Evolutionary conservation across 2,113 vertebrate species (phyloP).

Genomic region (Corythoichthys intestinalis): DNA sequence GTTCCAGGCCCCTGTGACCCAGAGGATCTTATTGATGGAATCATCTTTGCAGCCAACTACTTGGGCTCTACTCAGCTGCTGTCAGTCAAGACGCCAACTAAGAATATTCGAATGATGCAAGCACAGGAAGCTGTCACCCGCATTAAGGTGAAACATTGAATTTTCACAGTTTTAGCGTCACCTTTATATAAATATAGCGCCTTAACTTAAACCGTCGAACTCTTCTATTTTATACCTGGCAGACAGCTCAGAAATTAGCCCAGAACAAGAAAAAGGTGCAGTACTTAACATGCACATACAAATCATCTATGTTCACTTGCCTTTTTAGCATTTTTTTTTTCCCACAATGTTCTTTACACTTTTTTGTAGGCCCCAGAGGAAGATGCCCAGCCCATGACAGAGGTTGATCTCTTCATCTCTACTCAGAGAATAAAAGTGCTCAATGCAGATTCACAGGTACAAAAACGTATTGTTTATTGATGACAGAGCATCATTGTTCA

Average conservation of each 20-base stretch:
- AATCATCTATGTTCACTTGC: background rate
- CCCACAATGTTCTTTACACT: background rate
- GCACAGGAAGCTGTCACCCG: conserved; percentile 95
- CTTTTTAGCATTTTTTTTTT: background rate
- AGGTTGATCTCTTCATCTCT: conserved; percentile 98
- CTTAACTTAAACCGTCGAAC: conserved; percentile 70
- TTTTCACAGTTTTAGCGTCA: background rate
- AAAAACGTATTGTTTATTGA: background rate
- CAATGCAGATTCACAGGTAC: conserved; percentile 95
- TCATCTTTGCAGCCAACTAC: conserved; percentile 97
- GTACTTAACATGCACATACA: conserved; percentile 65
- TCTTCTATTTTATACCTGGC: conserved; percentile 88
- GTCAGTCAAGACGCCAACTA: conserved; percentile 95
- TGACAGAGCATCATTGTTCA: background rate
- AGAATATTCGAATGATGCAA: conserved; percentile 98
- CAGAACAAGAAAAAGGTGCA: conserved; percentile 99
- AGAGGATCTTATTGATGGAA: conserved; percentile 95
- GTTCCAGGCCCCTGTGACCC: conserved; percentile 97
- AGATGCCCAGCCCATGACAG: conserved; percentile 89
- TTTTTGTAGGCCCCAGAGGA: conserved; percentile 81
- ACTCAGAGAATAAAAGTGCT: conserved; percentile 97
- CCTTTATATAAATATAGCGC: no score
- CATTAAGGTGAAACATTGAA: conserved; percentile 82
- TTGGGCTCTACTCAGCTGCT: conserved; percentile 94
- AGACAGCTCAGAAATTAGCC: conserved; percentile 98